phyloP scores from a whole-genome alignment of 2,113 vertebrate genomes.

The Podocnemis expansa region DNA sequence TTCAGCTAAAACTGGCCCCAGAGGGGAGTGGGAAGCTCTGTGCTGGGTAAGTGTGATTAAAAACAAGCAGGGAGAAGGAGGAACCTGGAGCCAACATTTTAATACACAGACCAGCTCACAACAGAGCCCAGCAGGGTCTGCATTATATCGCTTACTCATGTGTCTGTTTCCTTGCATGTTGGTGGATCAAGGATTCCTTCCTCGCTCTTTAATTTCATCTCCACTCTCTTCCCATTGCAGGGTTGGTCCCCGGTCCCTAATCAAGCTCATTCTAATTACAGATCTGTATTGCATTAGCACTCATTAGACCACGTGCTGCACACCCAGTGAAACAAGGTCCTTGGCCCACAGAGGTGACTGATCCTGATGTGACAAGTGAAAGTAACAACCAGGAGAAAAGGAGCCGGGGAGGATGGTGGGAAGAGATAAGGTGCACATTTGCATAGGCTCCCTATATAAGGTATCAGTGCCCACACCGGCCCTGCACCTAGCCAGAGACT shows the following conservation, averaged over 20 bases:
- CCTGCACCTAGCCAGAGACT: rapidly evolving
- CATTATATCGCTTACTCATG: rapidly evolving
- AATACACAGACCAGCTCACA: neutral
- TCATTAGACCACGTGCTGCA: neutral
- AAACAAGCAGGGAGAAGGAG: neutral
- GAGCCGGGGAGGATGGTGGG: rapidly evolving
- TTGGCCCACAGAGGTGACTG: too few species aligned
- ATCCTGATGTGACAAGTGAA: too few species aligned
- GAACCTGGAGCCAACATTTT: neutral
- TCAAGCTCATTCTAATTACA: neutral
- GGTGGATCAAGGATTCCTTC: neutral
- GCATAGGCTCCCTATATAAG: rapidly evolving
- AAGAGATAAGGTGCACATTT: rapidly evolving
- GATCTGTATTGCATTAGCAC: too few species aligned
- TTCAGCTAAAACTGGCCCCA: neutral
- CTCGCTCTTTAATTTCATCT: neutral
- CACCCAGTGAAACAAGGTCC: rapidly evolving
- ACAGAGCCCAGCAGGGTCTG: neutral
- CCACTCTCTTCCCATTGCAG: neutral
- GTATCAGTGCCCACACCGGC: rapidly evolving
- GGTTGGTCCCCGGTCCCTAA: neutral
- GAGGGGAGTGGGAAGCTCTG: neutral
- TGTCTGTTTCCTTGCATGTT: too few species aligned
- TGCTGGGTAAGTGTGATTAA: neutral
- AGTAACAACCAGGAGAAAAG: too few species aligned